phyloP scores from a whole-genome alignment of 1,140 invertebrate species.

The Anoplolepis gracilipes region DNA sequence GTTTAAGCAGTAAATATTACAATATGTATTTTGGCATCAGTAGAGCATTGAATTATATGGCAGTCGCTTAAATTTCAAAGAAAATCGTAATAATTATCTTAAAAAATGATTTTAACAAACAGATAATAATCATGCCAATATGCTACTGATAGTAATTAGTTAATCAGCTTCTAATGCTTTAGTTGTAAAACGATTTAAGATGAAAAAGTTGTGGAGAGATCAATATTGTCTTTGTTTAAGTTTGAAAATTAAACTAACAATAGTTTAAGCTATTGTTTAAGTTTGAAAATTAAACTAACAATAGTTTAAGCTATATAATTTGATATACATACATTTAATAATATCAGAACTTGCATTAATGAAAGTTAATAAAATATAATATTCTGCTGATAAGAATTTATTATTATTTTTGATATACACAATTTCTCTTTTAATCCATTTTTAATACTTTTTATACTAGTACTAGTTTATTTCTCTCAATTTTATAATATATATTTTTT shows the following conservation, averaged over 20 bases:
- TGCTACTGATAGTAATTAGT: background rate
- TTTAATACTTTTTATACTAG: background rate
- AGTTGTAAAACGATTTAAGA: background rate
- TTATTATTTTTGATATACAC: background rate
- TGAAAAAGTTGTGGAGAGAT: background rate
- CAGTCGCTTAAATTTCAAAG: background rate
- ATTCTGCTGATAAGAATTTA: background rate
- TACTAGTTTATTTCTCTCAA: no score
- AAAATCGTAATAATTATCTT: background rate
- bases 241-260: background rate
- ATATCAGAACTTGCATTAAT: background rate
- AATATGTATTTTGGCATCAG: background rate
- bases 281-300: background rate
- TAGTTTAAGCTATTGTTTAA: background rate
- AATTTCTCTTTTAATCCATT: background rate
- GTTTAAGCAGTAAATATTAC: constrained; percentile 63
- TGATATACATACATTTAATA: background rate
- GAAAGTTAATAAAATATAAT: background rate
- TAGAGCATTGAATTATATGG: background rate
- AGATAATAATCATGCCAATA: background rate
- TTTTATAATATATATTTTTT: background rate
- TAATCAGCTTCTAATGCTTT: background rate
- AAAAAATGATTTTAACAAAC: background rate
- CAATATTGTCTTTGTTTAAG: background rate
- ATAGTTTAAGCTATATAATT: background rate